Conservation (phyloP, 2,797 vertebrate species). For the Lutjanus campechanus region DNA sequence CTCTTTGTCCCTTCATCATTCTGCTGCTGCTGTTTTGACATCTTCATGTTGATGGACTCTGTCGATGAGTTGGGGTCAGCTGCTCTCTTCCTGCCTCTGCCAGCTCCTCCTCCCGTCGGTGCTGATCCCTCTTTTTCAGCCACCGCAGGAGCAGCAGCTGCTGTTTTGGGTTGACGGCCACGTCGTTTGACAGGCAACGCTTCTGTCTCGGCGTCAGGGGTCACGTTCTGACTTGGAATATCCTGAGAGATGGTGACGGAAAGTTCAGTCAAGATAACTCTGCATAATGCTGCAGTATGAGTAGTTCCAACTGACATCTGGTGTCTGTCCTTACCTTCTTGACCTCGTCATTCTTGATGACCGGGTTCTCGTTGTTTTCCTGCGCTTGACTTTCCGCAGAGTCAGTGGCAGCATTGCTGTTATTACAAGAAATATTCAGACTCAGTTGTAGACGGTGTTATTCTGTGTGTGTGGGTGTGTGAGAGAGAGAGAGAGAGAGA, state of each 20-base stretch:
- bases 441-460: neutral
- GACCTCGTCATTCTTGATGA: constrained; percentile 90
- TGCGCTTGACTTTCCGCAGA: constrained; percentile 91
- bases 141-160: constrained; percentile 75
- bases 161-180: constrained; percentile 92
- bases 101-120: constrained; percentile 83
- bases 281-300: no score
- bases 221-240: constrained; percentile 89
- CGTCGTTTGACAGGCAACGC: constrained; percentile 90
- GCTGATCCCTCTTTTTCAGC: constrained; percentile 86
- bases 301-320: neutral
- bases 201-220: constrained; percentile 87
- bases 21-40: constrained; percentile 94
- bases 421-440: constrained; percentile 67
- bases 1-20: constrained; percentile 93
- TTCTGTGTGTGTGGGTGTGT: neutral
- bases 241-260: constrained; percentile 80
- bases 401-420: constrained; percentile 91
- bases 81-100: constrained; percentile 93
- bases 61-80: constrained; percentile 86
- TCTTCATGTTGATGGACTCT: constrained; percentile 94
- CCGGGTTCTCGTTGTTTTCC: constrained; percentile 98
- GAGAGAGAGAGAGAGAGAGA: no score
- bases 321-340: constrained; percentile 78
- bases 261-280: neutral